Evolutionary conservation across 1,140 invertebrate species (phyloP), one percentile per base, ranked within the genome.

Genomic region (Portunus trituberculatus): DNA sequence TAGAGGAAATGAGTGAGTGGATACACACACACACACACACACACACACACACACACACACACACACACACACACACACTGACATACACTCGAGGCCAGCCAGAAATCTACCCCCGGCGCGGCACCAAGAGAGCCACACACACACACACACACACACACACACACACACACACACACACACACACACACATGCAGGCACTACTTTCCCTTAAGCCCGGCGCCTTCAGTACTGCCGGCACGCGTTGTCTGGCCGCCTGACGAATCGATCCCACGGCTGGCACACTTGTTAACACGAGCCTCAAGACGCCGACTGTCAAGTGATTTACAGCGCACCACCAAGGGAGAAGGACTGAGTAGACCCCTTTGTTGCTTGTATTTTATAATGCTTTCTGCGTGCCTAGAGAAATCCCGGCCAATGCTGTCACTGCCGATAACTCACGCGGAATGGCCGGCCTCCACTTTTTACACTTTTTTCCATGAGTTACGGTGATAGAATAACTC

Each of bases 21-120:
- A n/a, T n/a, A n/a, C n/a, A n/a, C n/a, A n/a, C n/a, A n/a, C n/a
- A 12, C 16, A 20, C 39, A 48, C 89, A 48, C 46, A 46, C 88
- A 46, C 88, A 46, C 88, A 46, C 88, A 91, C 39, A 91, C 48
- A 91, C 89, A 52, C 89, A 91, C 89, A 91, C 89, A 91, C 46
- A 91, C 89, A 91, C 89, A 91, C 46, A 91, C 89, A 29, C 89
- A 48, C 45, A n/a, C 83, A n/a, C 83, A 84, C 83, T 8, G 6
- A 84, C 82, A 84, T 20, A 84, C 82, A 84, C 82, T 12, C 76
- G 28, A 25, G 28, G 20, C 16, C 76, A 82, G 20, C 16, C 76
- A 82, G 20, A 82, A 20, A 82, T 82, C 1, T 28, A 82, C 1
- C 16, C 76, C 16, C 1, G 1, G 20, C 10, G 20, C 16, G 20